phyloP scores from a whole-genome alignment of 2,113 vertebrate species.

The Nematolebias whitei region DNA sequence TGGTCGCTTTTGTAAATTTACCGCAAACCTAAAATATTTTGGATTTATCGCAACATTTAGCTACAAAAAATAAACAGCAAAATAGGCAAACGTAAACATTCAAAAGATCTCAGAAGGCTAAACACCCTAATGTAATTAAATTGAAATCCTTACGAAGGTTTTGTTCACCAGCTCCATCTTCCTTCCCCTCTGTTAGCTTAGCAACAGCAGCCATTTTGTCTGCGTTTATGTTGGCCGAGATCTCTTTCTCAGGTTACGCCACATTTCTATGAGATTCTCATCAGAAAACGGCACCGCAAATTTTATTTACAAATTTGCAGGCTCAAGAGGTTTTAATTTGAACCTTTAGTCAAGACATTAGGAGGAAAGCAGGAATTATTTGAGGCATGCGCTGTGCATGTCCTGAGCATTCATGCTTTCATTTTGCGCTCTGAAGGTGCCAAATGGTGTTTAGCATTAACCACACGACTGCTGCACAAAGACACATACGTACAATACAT shows the following conservation, averaged over 20 bases:
- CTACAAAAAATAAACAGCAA: neutral
- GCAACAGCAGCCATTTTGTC: slow-evolving; percentile 82
- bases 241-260: slow-evolving; percentile 29
- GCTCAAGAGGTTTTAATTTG: slow-evolving; percentile 26
- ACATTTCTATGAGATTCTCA: slow-evolving; percentile 29
- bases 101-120: neutral
- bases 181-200: slow-evolving; percentile 65
- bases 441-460: slow-evolving; percentile 57
- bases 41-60: neutral
- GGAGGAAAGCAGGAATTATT: slow-evolving; percentile 3
- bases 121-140: neutral
- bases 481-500: slow-evolving; percentile 35
- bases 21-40: neutral
- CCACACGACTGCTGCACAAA: slow-evolving; percentile 61
- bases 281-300: neutral
- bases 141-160: slow-evolving; percentile 1
- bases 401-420: slow-evolving; percentile 39
- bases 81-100: slow-evolving; percentile 8
- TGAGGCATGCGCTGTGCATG: slow-evolving; percentile 10
- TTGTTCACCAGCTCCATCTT: slow-evolving; percentile 62
- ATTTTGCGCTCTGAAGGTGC: slow-evolving; percentile 54
- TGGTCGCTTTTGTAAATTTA: neutral
- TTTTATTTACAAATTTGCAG: slow-evolving; percentile 11
- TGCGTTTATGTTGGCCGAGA: slow-evolving; percentile 50
- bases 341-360: slow-evolving; percentile 10